These are phyloP conservation scores for Drosophila quadrilineata DNA, from an alignment of 1,140 invertebrate species.

Conservation along the genomic window DNA sequence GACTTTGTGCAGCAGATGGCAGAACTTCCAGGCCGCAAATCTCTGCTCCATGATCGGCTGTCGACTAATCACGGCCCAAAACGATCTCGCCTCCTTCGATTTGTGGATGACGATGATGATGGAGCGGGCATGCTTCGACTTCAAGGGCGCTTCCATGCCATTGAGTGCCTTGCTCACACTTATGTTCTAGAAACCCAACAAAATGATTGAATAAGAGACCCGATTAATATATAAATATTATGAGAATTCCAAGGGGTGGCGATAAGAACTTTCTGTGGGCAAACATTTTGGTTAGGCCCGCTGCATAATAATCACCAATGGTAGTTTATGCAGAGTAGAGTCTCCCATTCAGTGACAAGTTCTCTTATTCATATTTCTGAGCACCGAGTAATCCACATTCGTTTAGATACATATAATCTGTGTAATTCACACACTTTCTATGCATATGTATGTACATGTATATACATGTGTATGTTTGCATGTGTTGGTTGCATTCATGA, in stretches of 20 bases:
- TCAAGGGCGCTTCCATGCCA: slow-evolving; percentile 92
- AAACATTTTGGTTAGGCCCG: too few species aligned
- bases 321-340: too few species aligned
- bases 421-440: neutral
- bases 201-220: neutral
- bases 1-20: slow-evolving; percentile 97
- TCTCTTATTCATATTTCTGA: too few species aligned
- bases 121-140: slow-evolving; percentile 98
- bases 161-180: slow-evolving; percentile 96
- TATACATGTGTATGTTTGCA: too few species aligned
- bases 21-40: slow-evolving; percentile 99
- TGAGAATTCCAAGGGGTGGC: too few species aligned
- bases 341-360: too few species aligned
- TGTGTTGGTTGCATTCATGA: too few species aligned
- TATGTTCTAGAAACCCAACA: slow-evolving; percentile 84
- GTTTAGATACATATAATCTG: too few species aligned
- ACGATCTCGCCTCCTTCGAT: slow-evolving; percentile 93
- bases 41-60: slow-evolving; percentile 91
- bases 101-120: slow-evolving; percentile 97
- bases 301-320: too few species aligned
- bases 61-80: slow-evolving; percentile 92
- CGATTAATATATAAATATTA: too few species aligned
- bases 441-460: neutral
- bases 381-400: too few species aligned
- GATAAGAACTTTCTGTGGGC: too few species aligned